A percentile compares a stretch with the other conserved stretches of the same genome.
Evolutionary conservation across 1,140 invertebrate genomes (phyloP).

Genomic region (Macrosteles quadrilineatus): DNA sequence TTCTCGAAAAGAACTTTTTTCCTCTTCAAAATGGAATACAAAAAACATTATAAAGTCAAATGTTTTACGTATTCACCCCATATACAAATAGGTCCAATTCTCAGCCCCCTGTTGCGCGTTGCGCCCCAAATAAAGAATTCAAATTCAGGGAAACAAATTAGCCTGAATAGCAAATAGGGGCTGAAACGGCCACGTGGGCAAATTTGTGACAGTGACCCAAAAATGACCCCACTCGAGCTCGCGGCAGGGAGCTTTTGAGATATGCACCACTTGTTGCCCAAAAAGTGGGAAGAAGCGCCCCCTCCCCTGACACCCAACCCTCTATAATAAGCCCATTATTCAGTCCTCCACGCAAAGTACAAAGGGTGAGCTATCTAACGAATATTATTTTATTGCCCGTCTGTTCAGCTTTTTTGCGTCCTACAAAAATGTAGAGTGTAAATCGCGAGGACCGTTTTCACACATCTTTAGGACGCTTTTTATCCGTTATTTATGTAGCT

Average conservation of each 20-base stretch:
- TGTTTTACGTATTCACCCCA: neutral
- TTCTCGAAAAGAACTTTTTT: too few species aligned
- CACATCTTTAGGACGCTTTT: conserved; percentile 16
- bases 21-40: too few species aligned
- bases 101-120: neutral
- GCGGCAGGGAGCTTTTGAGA: neutral
- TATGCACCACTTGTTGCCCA: conserved; percentile 22
- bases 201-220: neutral
- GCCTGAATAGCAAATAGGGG: conserved; percentile 23
- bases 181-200: neutral
- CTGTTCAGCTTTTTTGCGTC: conserved; percentile 3
- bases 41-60: too few species aligned
- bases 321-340: conserved; percentile 13
- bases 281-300: neutral
- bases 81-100: too few species aligned
- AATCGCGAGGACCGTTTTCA: neutral
- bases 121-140: conserved; percentile 16
- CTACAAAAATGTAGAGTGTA: neutral
- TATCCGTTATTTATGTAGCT: conserved; percentile 4
- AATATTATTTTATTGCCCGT: conserved; percentile 22
- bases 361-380: neutral
- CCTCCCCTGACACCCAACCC: too few species aligned
- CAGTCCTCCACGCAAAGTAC: conserved; percentile 2
- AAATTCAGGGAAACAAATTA: conserved; percentile 18
- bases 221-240: conserved; percentile 15